These are phyloP conservation scores for Agonopterix subpropinquella DNA, from an alignment of 2,888 invertebrate genomes.

Conservation along the genomic window DNA sequence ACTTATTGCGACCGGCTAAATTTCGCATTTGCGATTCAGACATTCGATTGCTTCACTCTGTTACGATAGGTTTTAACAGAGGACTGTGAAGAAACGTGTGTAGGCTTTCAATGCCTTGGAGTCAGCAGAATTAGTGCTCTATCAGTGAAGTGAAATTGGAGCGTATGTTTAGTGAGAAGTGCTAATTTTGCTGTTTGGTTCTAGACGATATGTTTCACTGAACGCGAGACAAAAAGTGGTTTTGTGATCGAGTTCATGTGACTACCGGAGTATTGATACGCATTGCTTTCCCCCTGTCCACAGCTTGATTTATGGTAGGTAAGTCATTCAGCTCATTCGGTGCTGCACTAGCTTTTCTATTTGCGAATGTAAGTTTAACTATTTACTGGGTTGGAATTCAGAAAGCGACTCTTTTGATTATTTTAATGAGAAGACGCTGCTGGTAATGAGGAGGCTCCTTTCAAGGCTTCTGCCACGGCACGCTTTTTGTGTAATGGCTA, in stretches of 20 bases:
- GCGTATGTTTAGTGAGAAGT: conserved; percentile 63
- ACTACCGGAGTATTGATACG: conserved; percentile 54
- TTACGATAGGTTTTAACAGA: conserved; percentile 58
- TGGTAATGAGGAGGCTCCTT: not conserved
- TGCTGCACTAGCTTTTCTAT: conserved; percentile 4
- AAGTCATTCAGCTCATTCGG: conserved; percentile 36
- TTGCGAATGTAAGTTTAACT: not conserved
- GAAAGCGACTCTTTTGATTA: not conserved
- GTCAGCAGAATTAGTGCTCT: conserved; percentile 53
- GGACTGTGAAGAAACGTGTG: conserved; percentile 66
- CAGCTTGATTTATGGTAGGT: conserved; percentile 59
- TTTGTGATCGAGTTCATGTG: conserved; percentile 58
- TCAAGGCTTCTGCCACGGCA: not conserved
- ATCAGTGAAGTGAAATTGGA: conserved; percentile 60
- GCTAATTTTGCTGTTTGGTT: conserved; percentile 50
- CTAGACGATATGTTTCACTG: conserved; percentile 55
- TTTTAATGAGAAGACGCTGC: not conserved
- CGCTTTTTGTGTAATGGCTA: conserved; percentile 1
- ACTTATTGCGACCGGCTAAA: conserved; percentile 48
- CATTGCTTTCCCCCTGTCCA: conserved; percentile 49
- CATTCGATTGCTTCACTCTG: conserved; percentile 60
- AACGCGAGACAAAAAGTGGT: conserved; percentile 56
- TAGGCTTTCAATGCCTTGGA: conserved; percentile 56
- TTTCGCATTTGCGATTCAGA: conserved; percentile 62
- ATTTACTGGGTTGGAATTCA: not conserved